Conservation (phyloP, 2,888 invertebrate species). For the Ornithoptera alexandrae region DNA sequence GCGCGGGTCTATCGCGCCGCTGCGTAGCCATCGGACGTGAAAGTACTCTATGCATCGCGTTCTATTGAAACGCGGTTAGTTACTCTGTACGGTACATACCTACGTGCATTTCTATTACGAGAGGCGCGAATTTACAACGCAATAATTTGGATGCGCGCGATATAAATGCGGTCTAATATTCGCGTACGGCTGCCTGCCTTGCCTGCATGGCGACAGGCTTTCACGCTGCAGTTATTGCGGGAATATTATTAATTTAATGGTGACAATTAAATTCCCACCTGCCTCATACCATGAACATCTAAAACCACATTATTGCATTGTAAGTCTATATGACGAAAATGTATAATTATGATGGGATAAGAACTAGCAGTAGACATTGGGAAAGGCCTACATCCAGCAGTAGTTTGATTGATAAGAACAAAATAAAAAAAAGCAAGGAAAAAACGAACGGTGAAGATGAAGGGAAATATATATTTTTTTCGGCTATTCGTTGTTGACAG, state of each 20-base stretch:
- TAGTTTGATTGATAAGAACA: too few species aligned
- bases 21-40: not conserved
- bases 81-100: conserved; percentile 15
- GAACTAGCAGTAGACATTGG: too few species aligned
- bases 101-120: conserved; percentile 2
- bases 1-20: not conserved
- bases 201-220: conserved; percentile 14
- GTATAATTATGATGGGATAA: too few species aligned
- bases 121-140: conserved; percentile 10
- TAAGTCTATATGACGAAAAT: too few species aligned
- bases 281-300: too few species aligned
- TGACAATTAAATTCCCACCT: conserved; percentile 5
- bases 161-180: conserved; percentile 22
- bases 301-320: too few species aligned
- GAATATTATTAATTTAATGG: conserved; percentile 17
- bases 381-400: too few species aligned
- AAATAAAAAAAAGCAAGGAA: too few species aligned
- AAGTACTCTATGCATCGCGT: not conserved
- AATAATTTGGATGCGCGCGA: conserved; percentile 16
- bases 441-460: too few species aligned
- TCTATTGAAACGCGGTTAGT: conserved; percentile 9
- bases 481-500: too few species aligned
- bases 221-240: conserved; percentile 5
- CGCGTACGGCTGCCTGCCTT: not conserved
- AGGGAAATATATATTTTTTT: too few species aligned